phyloP scores from a whole-genome alignment of 2,113 vertebrate genomes.

The Actinemys pallida region DNA sequence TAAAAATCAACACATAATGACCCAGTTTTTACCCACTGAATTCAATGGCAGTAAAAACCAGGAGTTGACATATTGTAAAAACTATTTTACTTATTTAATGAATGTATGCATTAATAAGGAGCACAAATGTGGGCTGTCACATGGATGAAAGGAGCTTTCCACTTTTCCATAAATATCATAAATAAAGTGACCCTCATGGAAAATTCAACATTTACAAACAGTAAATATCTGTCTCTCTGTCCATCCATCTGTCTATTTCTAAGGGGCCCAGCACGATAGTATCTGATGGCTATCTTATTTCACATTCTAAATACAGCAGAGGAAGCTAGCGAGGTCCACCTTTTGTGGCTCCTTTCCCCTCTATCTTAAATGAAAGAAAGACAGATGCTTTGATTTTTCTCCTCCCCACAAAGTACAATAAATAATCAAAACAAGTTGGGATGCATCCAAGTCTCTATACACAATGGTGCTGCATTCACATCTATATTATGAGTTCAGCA shows the following conservation, averaged over 20 bases:
- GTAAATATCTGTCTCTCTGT: background rate
- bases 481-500: background rate
- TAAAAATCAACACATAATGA: background rate
- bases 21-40: background rate
- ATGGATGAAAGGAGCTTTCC: background rate
- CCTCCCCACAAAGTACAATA: background rate
- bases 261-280: background rate
- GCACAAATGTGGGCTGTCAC: background rate
- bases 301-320: background rate
- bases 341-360: background rate
- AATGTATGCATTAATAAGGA: background rate
- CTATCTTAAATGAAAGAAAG: background rate
- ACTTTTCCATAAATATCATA: background rate
- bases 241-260: background rate
- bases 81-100: background rate
- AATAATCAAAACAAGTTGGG: background rate
- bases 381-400: background rate
- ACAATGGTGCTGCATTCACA: accelerated
- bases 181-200: background rate
- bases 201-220: background rate
- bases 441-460: background rate
- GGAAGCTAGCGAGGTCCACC: background rate
- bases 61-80: background rate
- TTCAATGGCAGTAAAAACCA: background rate
- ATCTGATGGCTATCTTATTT: no score